These are phyloP conservation scores for Cottus gobio DNA, from an alignment of 2,113 vertebrate genomes.

Conservation along the genomic window DNA sequence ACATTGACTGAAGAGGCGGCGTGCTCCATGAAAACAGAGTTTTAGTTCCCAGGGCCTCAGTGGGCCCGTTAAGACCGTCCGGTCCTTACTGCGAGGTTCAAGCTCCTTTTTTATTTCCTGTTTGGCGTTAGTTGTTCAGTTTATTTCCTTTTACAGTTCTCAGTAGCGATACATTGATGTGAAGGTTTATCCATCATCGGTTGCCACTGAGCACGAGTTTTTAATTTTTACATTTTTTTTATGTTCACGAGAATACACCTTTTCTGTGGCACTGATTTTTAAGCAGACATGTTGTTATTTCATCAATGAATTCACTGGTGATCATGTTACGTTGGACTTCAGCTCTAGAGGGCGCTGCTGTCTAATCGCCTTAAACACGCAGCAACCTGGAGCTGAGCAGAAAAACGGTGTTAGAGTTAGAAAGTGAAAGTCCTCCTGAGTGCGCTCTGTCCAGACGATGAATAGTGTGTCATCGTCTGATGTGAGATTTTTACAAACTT, in stretches of 20 bases:
- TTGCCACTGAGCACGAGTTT: background rate
- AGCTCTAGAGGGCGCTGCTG: constrained; percentile 20
- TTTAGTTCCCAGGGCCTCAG: constrained; percentile 9
- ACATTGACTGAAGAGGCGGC: background rate
- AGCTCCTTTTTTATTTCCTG: background rate
- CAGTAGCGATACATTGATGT: background rate
- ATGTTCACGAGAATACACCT: background rate
- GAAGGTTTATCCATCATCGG: background rate
- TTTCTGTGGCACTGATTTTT: background rate
- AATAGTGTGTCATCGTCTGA: background rate
- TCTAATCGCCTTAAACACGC: background rate
- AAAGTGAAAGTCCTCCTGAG: too few species aligned
- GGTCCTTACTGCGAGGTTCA: background rate
- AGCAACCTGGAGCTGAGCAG: background rate
- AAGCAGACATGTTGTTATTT: background rate
- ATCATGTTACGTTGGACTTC: background rate
- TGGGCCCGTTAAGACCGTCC: constrained; percentile 1
- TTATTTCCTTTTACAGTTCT: background rate
- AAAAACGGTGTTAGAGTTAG: too few species aligned
- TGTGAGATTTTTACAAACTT: background rate
- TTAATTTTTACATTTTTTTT: background rate
- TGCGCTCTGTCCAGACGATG: background rate
- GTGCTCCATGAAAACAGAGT: background rate
- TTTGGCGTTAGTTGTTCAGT: background rate
- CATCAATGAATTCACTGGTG: background rate